Base-by-base conservation (phyloP, 2,888 invertebrate species). In the Sturmia bella region DNA sequence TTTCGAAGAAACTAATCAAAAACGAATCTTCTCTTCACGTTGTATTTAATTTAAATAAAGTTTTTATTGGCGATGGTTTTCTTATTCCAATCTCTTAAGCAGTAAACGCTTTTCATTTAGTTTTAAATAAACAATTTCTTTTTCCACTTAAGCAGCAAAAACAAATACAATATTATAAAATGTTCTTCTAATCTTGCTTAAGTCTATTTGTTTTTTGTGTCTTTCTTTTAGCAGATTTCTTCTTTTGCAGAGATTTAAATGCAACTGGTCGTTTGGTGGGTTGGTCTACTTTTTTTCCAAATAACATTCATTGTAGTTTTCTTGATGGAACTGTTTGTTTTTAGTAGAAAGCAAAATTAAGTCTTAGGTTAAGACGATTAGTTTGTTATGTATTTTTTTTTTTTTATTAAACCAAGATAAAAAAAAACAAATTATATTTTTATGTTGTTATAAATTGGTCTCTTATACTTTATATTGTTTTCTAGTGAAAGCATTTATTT, bases 331-430 rank as follows among this genome's bases (percentile, higher is more conserved):
- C 73, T 66, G 66, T 72, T 59, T 74, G 19, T 57, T 57, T n/a
- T 68, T 39, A 69, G 50, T 50, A 73, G 66, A 73, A 81, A 73
- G 73, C 50, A 77, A 77, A 77, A 81, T 81, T 73, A 77, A 81
- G 72, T 61, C 61, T 68, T 56, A 32, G 15, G 68, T 73, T 81
- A 81, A 81, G 77, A 77, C 69, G 77, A 77, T 81, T 81, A 81
- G 50, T 63, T 56, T 59, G 24, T 73, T 77, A 48, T 45, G n/a
- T 43, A 24, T 50, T 41, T 32, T 45, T 54, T 52, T 59, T 50
- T 13, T 52, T 1, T 52, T 19, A 15, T 54, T 63, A 45, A 15
- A n/a, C n/a, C n/a, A 45, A 45, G n/a, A 43, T 27, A 48, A 12
- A 27, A 48, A 12, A 27, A 41, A 52, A 59, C 41, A n/a, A 17